A percentile compares a stretch with the other conserved stretches of the same genome.
These are phyloP conservation scores for Carposina sasakii DNA, from an alignment of 1,140 invertebrate genomes.

Conservation along the genomic window DNA sequence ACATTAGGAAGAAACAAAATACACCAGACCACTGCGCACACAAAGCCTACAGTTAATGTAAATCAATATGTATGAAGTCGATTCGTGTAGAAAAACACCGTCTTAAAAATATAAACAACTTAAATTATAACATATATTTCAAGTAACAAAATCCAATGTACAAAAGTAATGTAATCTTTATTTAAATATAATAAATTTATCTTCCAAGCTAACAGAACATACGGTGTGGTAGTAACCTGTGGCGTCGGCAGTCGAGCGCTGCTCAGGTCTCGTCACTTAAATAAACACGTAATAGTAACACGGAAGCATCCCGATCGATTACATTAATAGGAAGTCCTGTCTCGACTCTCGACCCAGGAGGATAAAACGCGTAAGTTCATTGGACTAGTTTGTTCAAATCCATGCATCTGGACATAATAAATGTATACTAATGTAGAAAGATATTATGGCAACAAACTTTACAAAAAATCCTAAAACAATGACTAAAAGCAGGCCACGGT, in stretches of 20 bases:
- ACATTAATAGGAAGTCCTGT: slow-evolving; percentile 27
- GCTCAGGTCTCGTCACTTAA: slow-evolving; percentile 28
- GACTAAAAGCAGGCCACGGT: slow-evolving; percentile 66
- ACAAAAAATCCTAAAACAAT: slow-evolving; percentile 72
- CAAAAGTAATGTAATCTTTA: slow-evolving; percentile 64
- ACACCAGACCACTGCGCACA: slow-evolving; percentile 60
- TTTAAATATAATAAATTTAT: slow-evolving; percentile 53
- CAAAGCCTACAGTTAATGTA: slow-evolving; percentile 55
- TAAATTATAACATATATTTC: slow-evolving; percentile 66
- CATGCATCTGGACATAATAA: slow-evolving; percentile 60
- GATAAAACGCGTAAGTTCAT: slow-evolving; percentile 43
- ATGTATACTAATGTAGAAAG: slow-evolving; percentile 69
- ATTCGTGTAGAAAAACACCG: slow-evolving; percentile 61
- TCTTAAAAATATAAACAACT: slow-evolving; percentile 62
- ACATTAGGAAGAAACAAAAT: slow-evolving; percentile 60
- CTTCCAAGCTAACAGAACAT: slow-evolving; percentile 55
- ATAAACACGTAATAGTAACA: slow-evolving; percentile 51
- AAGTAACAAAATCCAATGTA: slow-evolving; percentile 67
- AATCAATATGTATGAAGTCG: slow-evolving; percentile 53
- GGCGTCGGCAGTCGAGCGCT: slow-evolving; percentile 5
- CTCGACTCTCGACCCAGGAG: slow-evolving; percentile 26
- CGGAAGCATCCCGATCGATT: slow-evolving; percentile 35
- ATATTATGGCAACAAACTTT: slow-evolving; percentile 72
- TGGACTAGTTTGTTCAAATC: slow-evolving; percentile 71
- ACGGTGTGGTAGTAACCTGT: slow-evolving; percentile 32